Base-by-base conservation (phyloP, 2,113 vertebrate species). In the Barnardius zonarius region DNA sequence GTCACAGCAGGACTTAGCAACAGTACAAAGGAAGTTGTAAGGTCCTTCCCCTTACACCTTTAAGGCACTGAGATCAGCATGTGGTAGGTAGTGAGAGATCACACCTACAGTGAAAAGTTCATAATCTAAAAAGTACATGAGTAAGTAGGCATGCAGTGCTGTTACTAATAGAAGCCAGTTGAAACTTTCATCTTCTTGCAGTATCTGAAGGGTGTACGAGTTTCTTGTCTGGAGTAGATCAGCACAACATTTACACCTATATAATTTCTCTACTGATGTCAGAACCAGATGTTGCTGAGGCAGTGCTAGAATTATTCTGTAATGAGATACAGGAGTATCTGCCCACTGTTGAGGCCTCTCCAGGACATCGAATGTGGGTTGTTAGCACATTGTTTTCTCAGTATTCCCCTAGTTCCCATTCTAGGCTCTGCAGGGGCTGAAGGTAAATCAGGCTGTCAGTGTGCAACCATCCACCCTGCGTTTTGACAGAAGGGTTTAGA, bases 361-460 rank as follows among this genome's bases (percentile, higher is more conserved):
- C 64, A 63, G 79, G 64, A 13, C 83, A 13, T 39, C 33, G 48
- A 72, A 67, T 79, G 74, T 0, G 7, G 33, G 48, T 39, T 91
- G 68, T 86, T 93, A 86, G 64, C 73, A 51, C n/a, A 2, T 68
- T 91, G 51, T 89, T 43, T 70, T 84, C 66, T 86, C 52, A 35
- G 55, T 78, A 28, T 81, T 84, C 61, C 30, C 73, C 31, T 30
- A 51, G 20, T 63, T 90, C 68, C 79, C 55, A 57, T 86, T 54
- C 68, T 44, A 61, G n/a, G n/a, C 51, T 92, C 86, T 90, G 51
- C 73, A 75, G 83, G 76, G 59, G 33, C 33, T 80, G 81, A 67
- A 86, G 83, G 83, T 95, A 93, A 93, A 95, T 92, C 91, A 92
- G 63, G 14, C 64, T 92, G 63, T 92, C 79, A 83, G 37, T 80